Evolutionary conservation across 2,113 vertebrate genomes (phyloP).

Genomic region (Larimichthys crocea): DNA sequence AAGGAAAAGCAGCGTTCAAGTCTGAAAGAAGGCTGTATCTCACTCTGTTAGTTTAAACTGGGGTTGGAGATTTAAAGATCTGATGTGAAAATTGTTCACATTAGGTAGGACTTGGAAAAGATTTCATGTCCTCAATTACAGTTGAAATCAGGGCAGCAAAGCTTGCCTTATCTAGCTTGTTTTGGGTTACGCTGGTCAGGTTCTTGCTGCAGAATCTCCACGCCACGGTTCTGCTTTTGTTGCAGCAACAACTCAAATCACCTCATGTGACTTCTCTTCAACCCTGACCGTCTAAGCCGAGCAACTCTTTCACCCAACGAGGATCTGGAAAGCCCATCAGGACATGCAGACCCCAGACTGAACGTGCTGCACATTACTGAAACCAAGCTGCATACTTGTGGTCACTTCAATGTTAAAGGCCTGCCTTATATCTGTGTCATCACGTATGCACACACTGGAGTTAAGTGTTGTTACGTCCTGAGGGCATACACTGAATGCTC

Average conservation of each 20-base stretch:
- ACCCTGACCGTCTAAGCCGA: slow-evolving; percentile 57
- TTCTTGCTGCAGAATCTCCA: slow-evolving; percentile 13
- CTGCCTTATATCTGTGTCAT: slow-evolving; percentile 55
- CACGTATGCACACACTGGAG: slow-evolving; percentile 13
- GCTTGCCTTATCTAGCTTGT: slow-evolving; percentile 10
- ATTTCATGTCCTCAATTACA: background rate
- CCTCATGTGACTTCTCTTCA: slow-evolving; percentile 72
- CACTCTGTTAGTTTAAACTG: background rate
- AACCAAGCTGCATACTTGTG: slow-evolving; percentile 49
- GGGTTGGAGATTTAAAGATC: background rate
- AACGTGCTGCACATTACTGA: slow-evolving; percentile 12
- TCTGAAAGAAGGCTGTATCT: background rate
- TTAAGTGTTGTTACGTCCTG: slow-evolving; percentile 2
- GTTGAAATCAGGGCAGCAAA: background rate
- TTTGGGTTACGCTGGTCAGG: slow-evolving; percentile 27
- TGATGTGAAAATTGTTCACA: background rate
- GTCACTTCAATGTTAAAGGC: slow-evolving; percentile 52
- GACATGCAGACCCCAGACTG: slow-evolving; percentile 42
- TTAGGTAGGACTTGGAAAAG: background rate
- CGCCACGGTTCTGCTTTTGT: slow-evolving; percentile 51
- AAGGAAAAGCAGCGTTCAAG: slow-evolving; percentile 29
- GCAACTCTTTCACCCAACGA: slow-evolving; percentile 46
- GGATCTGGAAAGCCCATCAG: slow-evolving; percentile 72
- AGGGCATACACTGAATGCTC: slow-evolving; percentile 14
- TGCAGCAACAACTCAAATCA: slow-evolving; percentile 74